Conservation (phyloP, 2,113 vertebrate species). For the Prunella fulvescens region DNA sequence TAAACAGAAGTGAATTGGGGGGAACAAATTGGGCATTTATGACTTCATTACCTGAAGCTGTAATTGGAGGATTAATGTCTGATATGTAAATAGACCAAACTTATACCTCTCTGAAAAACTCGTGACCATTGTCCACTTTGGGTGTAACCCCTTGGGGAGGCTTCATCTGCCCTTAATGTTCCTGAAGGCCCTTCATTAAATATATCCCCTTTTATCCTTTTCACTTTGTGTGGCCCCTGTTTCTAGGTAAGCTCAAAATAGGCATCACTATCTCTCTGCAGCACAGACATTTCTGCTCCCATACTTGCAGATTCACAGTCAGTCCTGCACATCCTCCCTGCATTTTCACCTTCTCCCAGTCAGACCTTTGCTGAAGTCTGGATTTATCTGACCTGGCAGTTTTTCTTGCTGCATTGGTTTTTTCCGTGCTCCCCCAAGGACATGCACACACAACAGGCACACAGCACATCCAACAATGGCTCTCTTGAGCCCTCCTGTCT, state of each 20-base stretch:
- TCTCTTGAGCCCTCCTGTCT: neutral
- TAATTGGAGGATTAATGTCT: neutral
- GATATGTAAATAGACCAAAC: neutral
- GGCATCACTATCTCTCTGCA: neutral
- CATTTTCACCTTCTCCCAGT: neutral
- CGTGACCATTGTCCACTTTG: neutral
- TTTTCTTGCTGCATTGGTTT: slow-evolving; percentile 8
- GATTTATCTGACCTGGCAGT: slow-evolving; percentile 1
- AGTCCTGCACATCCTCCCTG: neutral
- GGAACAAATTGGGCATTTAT: neutral
- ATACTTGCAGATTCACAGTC: neutral
- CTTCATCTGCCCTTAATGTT: neutral
- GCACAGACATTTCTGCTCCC: neutral
- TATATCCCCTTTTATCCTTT: neutral
- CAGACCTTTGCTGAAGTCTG: neutral
- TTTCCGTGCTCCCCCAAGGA: neutral
- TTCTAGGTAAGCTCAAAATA: neutral
- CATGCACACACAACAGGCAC: neutral
- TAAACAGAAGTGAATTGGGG: neutral
- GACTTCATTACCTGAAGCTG: neutral
- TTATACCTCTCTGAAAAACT: neutral
- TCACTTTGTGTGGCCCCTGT: neutral
- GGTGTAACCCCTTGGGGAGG: neutral
- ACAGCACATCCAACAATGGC: rapidly evolving
- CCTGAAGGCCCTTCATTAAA: neutral